Percentiles rank a stretch among this genome's conserved stretches.
These are phyloP conservation scores for Lota lota DNA, from an alignment of 2,113 vertebrate genomes.

Conservation along the genomic window DNA sequence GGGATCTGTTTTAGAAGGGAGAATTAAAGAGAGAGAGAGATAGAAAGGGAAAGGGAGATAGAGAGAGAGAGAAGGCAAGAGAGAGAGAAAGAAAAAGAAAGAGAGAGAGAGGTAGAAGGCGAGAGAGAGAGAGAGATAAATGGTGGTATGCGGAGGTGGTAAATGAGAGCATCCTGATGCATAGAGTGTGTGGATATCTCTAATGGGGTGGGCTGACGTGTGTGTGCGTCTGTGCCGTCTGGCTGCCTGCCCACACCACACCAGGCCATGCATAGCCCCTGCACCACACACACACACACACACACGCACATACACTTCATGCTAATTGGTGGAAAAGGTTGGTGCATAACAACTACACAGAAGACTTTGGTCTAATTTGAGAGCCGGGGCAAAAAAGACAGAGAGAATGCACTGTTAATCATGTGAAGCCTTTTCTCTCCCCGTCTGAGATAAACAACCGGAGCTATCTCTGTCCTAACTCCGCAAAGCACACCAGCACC, in stretches of 20 bases:
- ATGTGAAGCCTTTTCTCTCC: conserved; percentile 43
- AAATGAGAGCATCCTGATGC: conserved; percentile 71
- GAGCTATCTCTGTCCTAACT: neutral
- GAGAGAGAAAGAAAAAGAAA: conserved; percentile 1
- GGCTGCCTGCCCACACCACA: conserved; percentile 43
- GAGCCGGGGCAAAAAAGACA: neutral
- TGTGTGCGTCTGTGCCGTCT: conserved; percentile 37
- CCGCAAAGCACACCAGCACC: too few relatives aligned
- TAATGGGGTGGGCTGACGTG: conserved; percentile 58
- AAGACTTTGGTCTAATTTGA: conserved; percentile 51
- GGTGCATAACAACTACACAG: conserved; percentile 54
- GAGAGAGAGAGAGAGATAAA: conserved; percentile 61
- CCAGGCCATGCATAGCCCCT: conserved; percentile 10
- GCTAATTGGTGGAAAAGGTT: conserved; percentile 63
- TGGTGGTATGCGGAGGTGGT: conserved; percentile 60
- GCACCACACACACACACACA: conserved; percentile 17
- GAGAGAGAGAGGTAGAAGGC: conserved; percentile 26
- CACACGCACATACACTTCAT: conserved; percentile 27
- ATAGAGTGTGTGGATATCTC: conserved; percentile 56
- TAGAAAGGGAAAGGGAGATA: conserved; percentile 38
- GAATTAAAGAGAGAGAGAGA: conserved; percentile 66
- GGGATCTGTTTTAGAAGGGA: conserved; percentile 66
- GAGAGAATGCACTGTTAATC: conserved; percentile 52
- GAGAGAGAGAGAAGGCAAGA: conserved; percentile 67
- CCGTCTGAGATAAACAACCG: conserved; percentile 15